Base-by-base conservation (phyloP, 2,888 invertebrate species). In the Drosophila lutescens region DNA sequence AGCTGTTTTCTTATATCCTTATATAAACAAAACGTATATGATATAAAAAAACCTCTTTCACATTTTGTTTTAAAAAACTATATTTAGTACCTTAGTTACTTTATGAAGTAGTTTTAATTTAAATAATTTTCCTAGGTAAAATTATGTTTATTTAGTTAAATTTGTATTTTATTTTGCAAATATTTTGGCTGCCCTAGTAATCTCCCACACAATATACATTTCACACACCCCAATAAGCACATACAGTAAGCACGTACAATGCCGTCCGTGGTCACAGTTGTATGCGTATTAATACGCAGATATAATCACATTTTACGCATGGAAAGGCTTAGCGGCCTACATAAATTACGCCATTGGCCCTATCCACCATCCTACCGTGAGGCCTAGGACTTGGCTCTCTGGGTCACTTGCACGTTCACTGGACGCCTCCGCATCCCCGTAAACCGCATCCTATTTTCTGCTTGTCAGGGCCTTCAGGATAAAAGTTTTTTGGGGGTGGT, bases 231-330 rank as follows among this genome's bases (percentile, higher is more conserved):
- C 15, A 38, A 26, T 13, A 26, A 13, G 8, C 38, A 13, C 26
- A 23, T 34, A 58, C 20, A 57, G 17, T n/a, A 9, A 2, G 3
- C 20, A 20, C 20, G 20, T 62, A 12, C 71, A 65, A 80, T 47
- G 23, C 44, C 32, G 55, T 41, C 51, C 62, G 32, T 30, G 57
- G 47, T 46, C 63, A 23, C 62, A 57, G 46, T 41, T 55, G 57
- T 71, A 30, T 65, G 59, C 69, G 57, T 59, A 74, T 55, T 60
- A 69, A 67, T 72, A 58, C 56, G 62, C 58, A 68, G 66, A 79
- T 78, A 81, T 84, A 82, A 86, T 81, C 87, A 84, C 69, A 86
- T 83, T 86, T 83, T 66, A 82, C 81, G 84, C 81, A 68, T 80
- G 78, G 67, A 79, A 75, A 71, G 66, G 82, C 77, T 87, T 81